Base-by-base conservation (phyloP, 2,797 vertebrate genomes). In the Botia kubotai region DNA sequence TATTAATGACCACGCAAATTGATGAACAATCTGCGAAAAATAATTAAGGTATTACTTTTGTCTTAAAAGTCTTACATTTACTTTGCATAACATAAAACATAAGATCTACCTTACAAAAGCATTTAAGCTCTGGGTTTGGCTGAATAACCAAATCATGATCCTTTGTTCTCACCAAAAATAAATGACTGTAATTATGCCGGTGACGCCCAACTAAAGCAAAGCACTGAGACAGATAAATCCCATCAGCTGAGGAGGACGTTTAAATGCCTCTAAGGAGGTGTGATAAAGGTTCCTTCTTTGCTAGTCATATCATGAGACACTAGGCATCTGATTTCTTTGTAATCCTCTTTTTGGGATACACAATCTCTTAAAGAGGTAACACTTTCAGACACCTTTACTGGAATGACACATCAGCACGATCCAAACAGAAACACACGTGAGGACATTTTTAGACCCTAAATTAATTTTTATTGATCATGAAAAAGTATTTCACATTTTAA, bases 181-280 rank as follows among this genome's bases (percentile, higher is more conserved):
- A 91, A 90, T 91, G 83, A 90, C 83, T 85, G 86, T 90, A 86
- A 92, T 92, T 91, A 91, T 71, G 10, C 69, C 77, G 72, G 86
- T 55, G 81, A 82, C 85, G 86, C 77, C 62, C 60, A n/a, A 55
- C 68, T 69, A 12, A 75, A 81, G 66, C 68, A 77, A 66, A 80
- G 66, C n/a, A 76, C 63, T 66, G 36, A 21, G 33, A 78, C 26
- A 74, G 70, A 75, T 52, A 66, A 77, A 68, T 21, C 79, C 46
- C 46, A 65, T 74, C 75, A 84, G 69, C 68, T 79, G 60, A 58
- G 36, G 4, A 73, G 55, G 69, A 23, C 26, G 69, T 62, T 68
- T 58, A 75, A 75, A 81, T 63, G 53, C 23, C 75, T 71, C 50
- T 60, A 2, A 53, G 39, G 66, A 53, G 19, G 75, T 50, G 36